Percentiles rank a stretch among this genome's conserved stretches.
Conservation (phyloP, 2,888 invertebrate species). For the Parnassius glacialis region DNA sequence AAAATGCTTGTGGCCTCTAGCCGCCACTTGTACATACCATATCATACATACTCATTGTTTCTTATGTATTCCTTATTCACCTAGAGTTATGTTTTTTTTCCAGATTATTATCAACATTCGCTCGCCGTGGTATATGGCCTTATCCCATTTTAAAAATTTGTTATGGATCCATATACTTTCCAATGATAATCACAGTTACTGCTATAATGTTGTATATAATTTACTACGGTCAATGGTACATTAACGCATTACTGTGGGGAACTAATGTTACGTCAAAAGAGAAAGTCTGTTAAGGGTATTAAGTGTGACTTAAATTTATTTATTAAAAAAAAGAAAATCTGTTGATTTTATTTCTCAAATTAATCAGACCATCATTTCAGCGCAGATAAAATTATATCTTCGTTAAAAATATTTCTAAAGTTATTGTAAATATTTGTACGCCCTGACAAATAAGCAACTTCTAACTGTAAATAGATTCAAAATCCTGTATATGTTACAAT, state of each 20-base stretch:
- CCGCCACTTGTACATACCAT: no score
- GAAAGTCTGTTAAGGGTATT: slow-evolving; percentile 13
- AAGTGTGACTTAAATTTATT: neutral
- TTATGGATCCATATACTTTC: slow-evolving; percentile 51
- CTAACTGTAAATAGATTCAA: no score
- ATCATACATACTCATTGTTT: no score
- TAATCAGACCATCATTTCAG: no score
- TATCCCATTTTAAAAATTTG: slow-evolving; percentile 48
- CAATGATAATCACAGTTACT: slow-evolving; percentile 30
- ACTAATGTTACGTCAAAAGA: slow-evolving; percentile 3
- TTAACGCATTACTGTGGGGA: slow-evolving; percentile 29
- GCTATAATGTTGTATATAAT: slow-evolving; percentile 9
- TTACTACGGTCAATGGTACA: slow-evolving; percentile 46
- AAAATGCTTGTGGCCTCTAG: no score
- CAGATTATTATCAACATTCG: slow-evolving; percentile 50
- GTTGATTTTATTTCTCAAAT: no score
- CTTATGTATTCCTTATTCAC: neutral
- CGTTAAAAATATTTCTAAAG: no score
- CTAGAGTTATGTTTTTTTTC: slow-evolving; percentile 34
- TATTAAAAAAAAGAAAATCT: neutral
- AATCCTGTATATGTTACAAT: no score
- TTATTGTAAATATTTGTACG: no score
- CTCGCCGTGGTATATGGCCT: slow-evolving; percentile 46
- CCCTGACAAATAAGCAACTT: no score
- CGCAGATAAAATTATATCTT: no score